phyloP scores from a whole-genome alignment of 2,113 vertebrate species.

The Spea bombifrons region DNA sequence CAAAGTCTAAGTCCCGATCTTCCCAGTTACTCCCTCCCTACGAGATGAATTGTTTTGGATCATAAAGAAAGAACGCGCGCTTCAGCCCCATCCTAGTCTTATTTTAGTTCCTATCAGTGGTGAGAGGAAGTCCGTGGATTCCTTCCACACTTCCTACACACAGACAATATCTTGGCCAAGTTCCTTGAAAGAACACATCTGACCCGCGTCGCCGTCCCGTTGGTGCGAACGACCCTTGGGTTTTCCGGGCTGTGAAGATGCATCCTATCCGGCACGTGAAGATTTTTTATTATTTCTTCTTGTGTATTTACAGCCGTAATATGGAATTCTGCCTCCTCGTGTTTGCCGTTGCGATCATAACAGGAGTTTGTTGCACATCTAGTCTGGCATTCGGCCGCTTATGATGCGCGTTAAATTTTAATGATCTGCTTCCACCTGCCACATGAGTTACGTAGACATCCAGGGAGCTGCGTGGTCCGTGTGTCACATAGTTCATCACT shows the following conservation, averaged over 20 bases:
- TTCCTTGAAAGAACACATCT: neutral
- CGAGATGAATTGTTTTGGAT: too few relatives aligned
- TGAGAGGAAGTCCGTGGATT: neutral
- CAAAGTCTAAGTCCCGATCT: too few relatives aligned
- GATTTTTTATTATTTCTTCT: neutral
- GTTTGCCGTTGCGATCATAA: slow-evolving; percentile 4
- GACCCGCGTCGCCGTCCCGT: neutral
- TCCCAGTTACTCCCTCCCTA: too few relatives aligned
- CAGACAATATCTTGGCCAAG: neutral
- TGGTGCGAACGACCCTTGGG: neutral
- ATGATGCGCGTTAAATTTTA: slow-evolving; percentile 12
- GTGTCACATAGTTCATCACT: neutral
- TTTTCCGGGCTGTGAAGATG: neutral
- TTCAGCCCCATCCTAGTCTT: neutral
- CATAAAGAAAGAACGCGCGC: too few relatives aligned
- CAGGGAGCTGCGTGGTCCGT: neutral
- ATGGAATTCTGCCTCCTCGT: neutral
- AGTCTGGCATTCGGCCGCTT: neutral
- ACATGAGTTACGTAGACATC: neutral
- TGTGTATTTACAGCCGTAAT: neutral
- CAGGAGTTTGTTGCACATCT: neutral
- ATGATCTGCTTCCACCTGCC: slow-evolving; percentile 18
- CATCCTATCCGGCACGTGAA: neutral
- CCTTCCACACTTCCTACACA: slow-evolving; percentile 3
- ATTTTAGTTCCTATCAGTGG: neutral